These are phyloP conservation scores for Grammomys surdaster DNA, from an alignment of 2,113 vertebrate genomes.

Conservation along the genomic window DNA sequence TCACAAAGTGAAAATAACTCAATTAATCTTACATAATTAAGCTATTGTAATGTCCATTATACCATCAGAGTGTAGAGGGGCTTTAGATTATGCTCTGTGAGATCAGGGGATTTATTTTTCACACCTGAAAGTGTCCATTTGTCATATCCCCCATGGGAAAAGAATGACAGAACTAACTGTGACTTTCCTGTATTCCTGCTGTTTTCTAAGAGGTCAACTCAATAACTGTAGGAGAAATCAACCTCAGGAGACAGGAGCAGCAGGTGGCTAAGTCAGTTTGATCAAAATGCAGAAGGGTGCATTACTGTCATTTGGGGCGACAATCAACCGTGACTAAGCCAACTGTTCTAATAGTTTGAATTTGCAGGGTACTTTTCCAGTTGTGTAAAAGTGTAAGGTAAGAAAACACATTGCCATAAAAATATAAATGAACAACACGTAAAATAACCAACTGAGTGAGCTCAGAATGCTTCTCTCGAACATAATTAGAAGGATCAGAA, in stretches of 20 bases:
- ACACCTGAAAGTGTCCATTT: background rate
- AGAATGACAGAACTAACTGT: constrained; percentile 63
- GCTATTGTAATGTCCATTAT: constrained; percentile 67
- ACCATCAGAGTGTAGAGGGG: constrained; percentile 60
- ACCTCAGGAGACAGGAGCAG: constrained; percentile 60
- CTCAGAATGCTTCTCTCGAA: background rate
- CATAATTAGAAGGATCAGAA: background rate
- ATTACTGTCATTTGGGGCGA: constrained; percentile 64
- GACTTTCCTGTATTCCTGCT: constrained; percentile 62
- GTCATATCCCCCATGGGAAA: constrained; percentile 41
- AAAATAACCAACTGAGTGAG: constrained; percentile 5
- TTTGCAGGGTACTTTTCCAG: constrained; percentile 11
- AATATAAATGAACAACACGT: background rate
- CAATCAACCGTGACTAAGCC: constrained; percentile 23
- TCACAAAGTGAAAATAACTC: background rate
- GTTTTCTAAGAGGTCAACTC: constrained; percentile 70
- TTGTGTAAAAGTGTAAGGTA: background rate
- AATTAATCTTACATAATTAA: constrained; percentile 34
- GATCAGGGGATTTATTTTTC: constrained; percentile 77
- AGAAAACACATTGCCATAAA: constrained; percentile 6
- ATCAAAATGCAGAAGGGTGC: constrained; percentile 50
- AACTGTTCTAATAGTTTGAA: constrained; percentile 67
- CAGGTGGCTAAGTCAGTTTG: constrained; percentile 12
- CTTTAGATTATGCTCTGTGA: constrained; percentile 67
- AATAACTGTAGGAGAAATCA: constrained; percentile 61